Conservation (phyloP, 2,888 invertebrate genomes). For the Taphrorychus bicolor region DNA sequence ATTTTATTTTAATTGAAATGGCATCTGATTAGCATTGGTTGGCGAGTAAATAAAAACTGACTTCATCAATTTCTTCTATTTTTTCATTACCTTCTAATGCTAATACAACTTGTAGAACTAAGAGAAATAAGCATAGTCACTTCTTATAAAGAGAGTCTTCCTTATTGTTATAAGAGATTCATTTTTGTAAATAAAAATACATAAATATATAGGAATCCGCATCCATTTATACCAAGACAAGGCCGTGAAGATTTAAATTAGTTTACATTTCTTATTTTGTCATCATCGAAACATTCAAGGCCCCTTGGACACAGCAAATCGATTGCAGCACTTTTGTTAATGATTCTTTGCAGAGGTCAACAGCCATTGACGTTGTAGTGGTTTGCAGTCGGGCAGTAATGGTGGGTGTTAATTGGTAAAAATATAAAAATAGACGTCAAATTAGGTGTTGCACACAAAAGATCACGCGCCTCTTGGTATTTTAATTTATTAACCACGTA, state of each 20-base stretch:
- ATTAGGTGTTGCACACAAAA: neutral
- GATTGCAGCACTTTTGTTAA: constrained; percentile 12
- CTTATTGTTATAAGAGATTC: too few relatives aligned
- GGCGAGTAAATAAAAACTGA: too few relatives aligned
- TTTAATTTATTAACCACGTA: too few relatives aligned
- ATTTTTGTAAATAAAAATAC: too few relatives aligned
- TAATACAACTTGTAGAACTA: too few relatives aligned
- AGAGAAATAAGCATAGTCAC: too few relatives aligned
- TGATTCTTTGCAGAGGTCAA: constrained; percentile 8
- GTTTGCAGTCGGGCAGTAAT: neutral
- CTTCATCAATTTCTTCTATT: too few relatives aligned
- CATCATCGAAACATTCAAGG: constrained; percentile 34
- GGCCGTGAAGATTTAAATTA: constrained; percentile 44
- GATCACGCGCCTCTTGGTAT: neutral
- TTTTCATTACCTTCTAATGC: too few relatives aligned
- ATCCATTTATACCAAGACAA: constrained; percentile 31
- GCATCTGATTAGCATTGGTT: neutral
- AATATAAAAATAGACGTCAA: neutral
- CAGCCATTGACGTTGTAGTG: neutral
- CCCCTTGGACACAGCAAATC: constrained; percentile 9
- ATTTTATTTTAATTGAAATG: neutral
- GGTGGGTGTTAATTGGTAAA: neutral
- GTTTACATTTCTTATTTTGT: constrained; percentile 43
- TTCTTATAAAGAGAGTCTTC: too few relatives aligned
- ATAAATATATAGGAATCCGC: neutral